Evolutionary conservation across 2,888 invertebrate species (phyloP), one percentile per base, ranked within the genome.

Genomic region (Lasioglossum villosulum): DNA sequence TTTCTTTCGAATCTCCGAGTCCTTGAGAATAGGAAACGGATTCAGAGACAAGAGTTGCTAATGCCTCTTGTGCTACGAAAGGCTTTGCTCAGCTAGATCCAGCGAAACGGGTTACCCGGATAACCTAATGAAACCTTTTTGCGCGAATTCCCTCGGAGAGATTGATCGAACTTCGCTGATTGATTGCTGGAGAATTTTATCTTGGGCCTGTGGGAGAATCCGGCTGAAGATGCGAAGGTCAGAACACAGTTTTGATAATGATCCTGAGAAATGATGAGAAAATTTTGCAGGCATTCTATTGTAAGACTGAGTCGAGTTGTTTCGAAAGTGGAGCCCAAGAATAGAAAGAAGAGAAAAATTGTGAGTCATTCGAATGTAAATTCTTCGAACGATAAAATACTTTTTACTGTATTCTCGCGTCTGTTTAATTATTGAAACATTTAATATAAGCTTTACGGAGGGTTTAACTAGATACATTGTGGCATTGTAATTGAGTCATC

Each of bases 71-170:
- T 0, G 37, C 37, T 12, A 68, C 23, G 68, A 68, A 68, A 68
- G 37, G 12, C 10, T 68, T 10, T 23, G 10, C 10, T 6, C 4
- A 4, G 23, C 37, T 68, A 34, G 34, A 34, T 0, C 16, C 12
- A 68, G 34, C 68, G 4, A 68, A 68, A 68, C 34, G 68, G 37
- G 68, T 68, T 37, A 68, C 68, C 37, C 23, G 68, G 68, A 23
- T 23, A 68, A 34, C 8, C 66, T 66, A 66, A 66, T 66, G 66
- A 66, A 66, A 66, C 12, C 23, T 37, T 68, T 37, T 37, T 34
- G 37, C 23, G 34, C 19, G 37, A 68, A 37, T 68, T 68, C 34
- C 10, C 34, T 37, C 68, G 68, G 34, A 68, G 37, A 68, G 37
- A 63, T 63, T 30, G 63, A 63, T 30, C 27, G 63, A 68, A 23